Percentiles rank a stretch among this genome's conserved stretches.
phyloP scores from a whole-genome alignment of 2,113 vertebrate species.

The Hucho hucho region DNA sequence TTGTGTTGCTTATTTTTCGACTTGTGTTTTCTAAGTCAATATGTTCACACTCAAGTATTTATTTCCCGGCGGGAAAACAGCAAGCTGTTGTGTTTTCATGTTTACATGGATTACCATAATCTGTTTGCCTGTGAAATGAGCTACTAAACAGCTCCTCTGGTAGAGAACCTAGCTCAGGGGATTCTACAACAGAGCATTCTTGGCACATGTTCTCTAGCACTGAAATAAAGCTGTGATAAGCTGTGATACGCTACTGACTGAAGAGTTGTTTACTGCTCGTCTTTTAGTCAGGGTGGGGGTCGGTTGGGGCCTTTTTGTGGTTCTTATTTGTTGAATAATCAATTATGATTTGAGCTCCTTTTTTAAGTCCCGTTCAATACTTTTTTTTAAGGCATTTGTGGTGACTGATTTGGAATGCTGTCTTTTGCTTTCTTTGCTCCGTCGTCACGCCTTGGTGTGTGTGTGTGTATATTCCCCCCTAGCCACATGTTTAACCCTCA shows the following conservation, averaged over 20 bases:
- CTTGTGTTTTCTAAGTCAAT: constrained; percentile 67
- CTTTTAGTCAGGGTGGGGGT: constrained; percentile 44
- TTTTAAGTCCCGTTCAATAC: constrained; percentile 45
- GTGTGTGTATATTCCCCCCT: not conserved
- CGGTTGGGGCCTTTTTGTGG: constrained; percentile 35
- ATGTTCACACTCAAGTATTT: constrained; percentile 71
- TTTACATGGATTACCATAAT: constrained; percentile 81
- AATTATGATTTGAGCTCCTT: constrained; percentile 42
- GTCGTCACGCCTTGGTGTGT: not conserved
- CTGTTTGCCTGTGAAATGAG: constrained; percentile 81
- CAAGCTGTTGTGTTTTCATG: constrained; percentile 77
- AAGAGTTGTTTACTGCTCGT: constrained; percentile 54
- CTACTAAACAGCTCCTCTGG: constrained; percentile 71
- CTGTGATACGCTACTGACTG: constrained; percentile 40
- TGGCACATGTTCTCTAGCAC: constrained; percentile 63
- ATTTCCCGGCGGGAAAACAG: constrained; percentile 74
- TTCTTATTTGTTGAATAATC: constrained; percentile 61
- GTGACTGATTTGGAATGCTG: not conserved
- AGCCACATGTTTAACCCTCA: too few relatives aligned
- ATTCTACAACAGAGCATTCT: constrained; percentile 52
- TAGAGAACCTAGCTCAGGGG: constrained; percentile 62
- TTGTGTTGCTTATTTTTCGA: constrained; percentile 70
- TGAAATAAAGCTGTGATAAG: constrained; percentile 59
- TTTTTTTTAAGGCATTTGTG: constrained; percentile 35
- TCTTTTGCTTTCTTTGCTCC: not conserved